phyloP scores from a whole-genome alignment of 2,888 invertebrate genomes.

The Caenorhabditis macrosperma region DNA sequence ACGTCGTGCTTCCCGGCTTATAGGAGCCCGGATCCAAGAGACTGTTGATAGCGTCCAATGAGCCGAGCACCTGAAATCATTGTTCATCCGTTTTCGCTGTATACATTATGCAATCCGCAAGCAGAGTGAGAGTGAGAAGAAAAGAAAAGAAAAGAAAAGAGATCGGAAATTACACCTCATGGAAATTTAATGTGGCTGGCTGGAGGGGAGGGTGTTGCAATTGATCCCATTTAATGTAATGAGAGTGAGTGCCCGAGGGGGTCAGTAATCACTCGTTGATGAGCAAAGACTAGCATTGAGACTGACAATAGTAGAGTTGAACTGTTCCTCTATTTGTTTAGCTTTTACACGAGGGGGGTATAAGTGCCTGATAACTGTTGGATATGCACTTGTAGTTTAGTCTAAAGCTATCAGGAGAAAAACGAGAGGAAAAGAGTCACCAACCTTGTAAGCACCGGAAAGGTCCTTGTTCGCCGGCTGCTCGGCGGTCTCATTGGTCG shows the following conservation, averaged over 20 bases:
- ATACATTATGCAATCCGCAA: not conserved
- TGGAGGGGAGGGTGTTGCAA: slow-evolving; percentile 4
- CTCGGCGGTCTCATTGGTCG: slow-evolving; percentile 38
- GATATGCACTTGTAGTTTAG: slow-evolving; percentile 31
- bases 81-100: not conserved
- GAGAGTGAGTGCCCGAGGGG: slow-evolving; percentile 19
- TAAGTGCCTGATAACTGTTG: not conserved
- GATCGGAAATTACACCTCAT: slow-evolving; percentile 37
- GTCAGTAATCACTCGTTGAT: slow-evolving; percentile 6
- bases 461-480: slow-evolving; percentile 48
- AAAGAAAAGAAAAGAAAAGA: no score
- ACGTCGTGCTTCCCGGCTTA: slow-evolving; percentile 23
- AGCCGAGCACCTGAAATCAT: slow-evolving; percentile 46
- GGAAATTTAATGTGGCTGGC: slow-evolving; percentile 29
- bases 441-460: slow-evolving; percentile 50
- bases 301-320: slow-evolving; percentile 11
- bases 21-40: slow-evolving; percentile 45
- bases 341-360: not conserved
- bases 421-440: not conserved
- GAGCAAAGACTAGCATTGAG: not conserved
- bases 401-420: not conserved
- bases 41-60: slow-evolving; percentile 61
- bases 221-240: not conserved
- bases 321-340: not conserved
- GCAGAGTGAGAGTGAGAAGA: not conserved